These are phyloP conservation scores for Falcunculus frontatus DNA, from an alignment of 2,113 vertebrate species.

Conservation along the genomic window DNA sequence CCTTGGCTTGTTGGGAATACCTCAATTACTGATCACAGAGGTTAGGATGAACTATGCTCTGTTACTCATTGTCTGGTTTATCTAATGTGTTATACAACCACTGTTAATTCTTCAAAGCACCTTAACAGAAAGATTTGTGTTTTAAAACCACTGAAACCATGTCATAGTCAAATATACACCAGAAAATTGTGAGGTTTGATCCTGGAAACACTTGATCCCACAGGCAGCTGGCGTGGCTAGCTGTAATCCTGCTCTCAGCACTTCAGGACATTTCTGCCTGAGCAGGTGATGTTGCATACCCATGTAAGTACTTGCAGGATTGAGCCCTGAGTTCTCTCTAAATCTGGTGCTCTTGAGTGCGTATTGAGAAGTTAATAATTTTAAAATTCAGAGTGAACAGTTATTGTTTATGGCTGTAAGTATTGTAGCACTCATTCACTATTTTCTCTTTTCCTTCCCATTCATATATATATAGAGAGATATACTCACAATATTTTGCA, in stretches of 20 bases:
- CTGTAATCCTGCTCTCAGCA: not conserved
- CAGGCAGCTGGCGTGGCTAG: not conserved
- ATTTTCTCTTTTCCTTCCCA: slow-evolving; percentile 57
- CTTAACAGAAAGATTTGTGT: not conserved
- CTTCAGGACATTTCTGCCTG: not conserved
- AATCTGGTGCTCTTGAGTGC: not conserved
- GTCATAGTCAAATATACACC: not conserved
- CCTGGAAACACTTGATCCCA: slow-evolving; percentile 23
- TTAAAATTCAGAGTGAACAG: slow-evolving; percentile 23
- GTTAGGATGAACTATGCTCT: not conserved
- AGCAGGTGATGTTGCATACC: not conserved
- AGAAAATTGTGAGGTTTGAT: not conserved
- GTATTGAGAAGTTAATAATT: not conserved
- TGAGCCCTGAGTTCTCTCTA: not conserved
- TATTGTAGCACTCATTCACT: slow-evolving; percentile 26
- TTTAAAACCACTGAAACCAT: slow-evolving; percentile 22
- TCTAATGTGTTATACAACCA: not conserved
- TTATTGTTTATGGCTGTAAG: slow-evolving; percentile 33
- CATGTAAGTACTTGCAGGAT: slow-evolving; percentile 21
- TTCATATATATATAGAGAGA: not conserved
- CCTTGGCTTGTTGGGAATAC: not conserved
- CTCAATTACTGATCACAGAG: not conserved
- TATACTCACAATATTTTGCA: slow-evolving; percentile 42
- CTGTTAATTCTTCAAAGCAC: not conserved
- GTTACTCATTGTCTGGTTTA: slow-evolving; percentile 8